These are phyloP conservation scores for Pampusana beccarii DNA, from an alignment of 2,113 vertebrate genomes.

Conservation along the genomic window DNA sequence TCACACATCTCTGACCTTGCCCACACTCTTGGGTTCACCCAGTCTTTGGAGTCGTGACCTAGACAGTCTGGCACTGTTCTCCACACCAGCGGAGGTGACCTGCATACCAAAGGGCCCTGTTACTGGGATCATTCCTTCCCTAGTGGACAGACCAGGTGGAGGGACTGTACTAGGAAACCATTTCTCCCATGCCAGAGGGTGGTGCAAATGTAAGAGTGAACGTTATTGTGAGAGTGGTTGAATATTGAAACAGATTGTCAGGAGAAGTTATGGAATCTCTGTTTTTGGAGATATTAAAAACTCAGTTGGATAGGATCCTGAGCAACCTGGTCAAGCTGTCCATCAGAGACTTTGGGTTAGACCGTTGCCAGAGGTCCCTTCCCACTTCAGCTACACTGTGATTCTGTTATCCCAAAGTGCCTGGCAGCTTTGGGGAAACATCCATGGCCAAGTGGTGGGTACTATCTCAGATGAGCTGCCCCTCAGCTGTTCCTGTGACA, in stretches of 20 bases:
- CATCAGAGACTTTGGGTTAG: neutral
- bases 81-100: neutral
- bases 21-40: neutral
- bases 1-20: neutral
- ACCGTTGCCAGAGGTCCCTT: neutral
- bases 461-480: neutral
- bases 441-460: accelerated
- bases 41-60: neutral
- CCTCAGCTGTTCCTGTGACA: neutral
- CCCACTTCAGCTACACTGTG: neutral
- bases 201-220: neutral
- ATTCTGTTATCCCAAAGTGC: neutral
- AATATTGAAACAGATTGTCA: neutral
- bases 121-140: neutral
- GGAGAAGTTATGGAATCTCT: neutral
- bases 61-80: conserved; percentile 1
- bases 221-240: neutral
- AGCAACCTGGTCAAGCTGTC: neutral
- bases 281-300: neutral
- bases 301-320: neutral
- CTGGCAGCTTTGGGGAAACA: neutral
- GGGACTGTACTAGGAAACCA: neutral
- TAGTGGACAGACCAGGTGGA: neutral
- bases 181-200: neutral
- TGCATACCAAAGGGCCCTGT: neutral